phyloP scores from a whole-genome alignment of 2,888 invertebrate species.

The Metallyticus violacea region DNA sequence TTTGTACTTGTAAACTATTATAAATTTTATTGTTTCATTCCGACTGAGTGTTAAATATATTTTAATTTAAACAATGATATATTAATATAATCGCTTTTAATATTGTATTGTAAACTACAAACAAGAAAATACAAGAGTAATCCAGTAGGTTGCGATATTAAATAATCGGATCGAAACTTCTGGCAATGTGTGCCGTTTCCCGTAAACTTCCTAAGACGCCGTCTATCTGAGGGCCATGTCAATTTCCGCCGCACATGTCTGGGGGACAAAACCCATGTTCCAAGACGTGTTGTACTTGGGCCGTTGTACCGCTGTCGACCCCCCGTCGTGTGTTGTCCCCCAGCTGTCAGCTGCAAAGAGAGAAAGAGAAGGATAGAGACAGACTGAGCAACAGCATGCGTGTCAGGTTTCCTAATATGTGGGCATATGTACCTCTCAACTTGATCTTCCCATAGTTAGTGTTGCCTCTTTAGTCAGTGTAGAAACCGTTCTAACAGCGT shows the following conservation, averaged over 20 bases:
- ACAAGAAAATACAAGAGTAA: too few species aligned
- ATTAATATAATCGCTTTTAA: too few species aligned
- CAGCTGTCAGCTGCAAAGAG: background rate
- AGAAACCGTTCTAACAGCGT: too few species aligned
- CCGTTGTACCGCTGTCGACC: background rate
- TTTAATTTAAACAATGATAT: too few species aligned
- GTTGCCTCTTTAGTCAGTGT: background rate
- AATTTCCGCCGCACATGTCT: background rate
- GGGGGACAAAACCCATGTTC: background rate
- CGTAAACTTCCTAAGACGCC: background rate
- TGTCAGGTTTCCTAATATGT: background rate
- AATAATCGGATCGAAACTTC: too few species aligned
- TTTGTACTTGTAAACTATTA: too few species aligned
- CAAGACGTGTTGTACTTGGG: background rate
- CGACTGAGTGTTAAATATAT: too few species aligned
- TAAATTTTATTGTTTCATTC: too few species aligned
- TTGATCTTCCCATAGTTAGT: background rate
- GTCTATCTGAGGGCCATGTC: background rate
- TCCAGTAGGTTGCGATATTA: too few species aligned
- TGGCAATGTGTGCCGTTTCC: background rate
- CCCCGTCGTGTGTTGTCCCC: background rate
- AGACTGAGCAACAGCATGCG: background rate
- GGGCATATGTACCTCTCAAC: background rate
- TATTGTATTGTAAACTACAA: too few species aligned
- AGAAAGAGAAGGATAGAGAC: background rate